These are phyloP conservation scores for Apodemus speciosus DNA, from an alignment of 2,113 vertebrate species.

Conservation along the genomic window DNA sequence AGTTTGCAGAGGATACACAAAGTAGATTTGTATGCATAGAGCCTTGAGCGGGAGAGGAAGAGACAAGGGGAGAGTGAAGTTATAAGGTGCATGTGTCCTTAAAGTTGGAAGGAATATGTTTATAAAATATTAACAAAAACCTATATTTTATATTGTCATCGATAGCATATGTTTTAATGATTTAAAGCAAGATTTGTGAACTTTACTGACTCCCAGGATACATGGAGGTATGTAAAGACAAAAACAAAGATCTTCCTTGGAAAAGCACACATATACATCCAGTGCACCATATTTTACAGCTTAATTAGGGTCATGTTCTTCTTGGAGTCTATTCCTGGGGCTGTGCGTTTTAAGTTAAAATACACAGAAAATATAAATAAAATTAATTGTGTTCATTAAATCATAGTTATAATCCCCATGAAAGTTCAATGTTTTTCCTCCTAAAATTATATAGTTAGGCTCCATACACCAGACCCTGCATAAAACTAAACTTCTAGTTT, in stretches of 20 bases:
- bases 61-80: no score
- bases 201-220: not conserved
- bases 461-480: not conserved
- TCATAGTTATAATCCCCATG: constrained; percentile 25
- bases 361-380: constrained; percentile 39
- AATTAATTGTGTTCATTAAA: constrained; percentile 48
- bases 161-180: not conserved
- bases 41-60: not conserved
- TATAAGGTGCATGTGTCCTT: not conserved
- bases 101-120: not conserved
- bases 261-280: not conserved
- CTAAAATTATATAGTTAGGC: not conserved
- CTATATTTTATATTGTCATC: not conserved
- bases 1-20: not conserved
- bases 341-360: not conserved
- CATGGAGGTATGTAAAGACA: not conserved
- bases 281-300: not conserved
- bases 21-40: not conserved
- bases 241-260: not conserved
- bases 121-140: not conserved
- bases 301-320: not conserved
- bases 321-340: not conserved
- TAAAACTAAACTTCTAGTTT: not conserved
- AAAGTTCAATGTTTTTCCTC: not conserved
- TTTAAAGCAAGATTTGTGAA: not conserved